Percentiles rank a stretch among this genome's conserved stretches.
Evolutionary conservation across 2,888 invertebrate genomes (phyloP).

Genomic region (Meloe dianella): DNA sequence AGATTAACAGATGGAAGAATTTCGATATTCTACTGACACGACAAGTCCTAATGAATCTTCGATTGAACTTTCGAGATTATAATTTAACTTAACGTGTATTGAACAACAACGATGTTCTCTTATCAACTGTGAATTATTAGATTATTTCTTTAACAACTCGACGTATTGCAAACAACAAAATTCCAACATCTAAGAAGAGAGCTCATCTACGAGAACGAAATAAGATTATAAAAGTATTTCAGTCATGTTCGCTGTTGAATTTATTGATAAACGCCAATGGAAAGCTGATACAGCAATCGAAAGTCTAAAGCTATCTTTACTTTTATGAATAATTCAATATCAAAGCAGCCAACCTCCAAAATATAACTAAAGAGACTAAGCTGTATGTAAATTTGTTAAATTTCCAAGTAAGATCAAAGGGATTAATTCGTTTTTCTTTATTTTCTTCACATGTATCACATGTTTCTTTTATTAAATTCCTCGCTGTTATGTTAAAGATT

Average conservation of each 20-base stretch:
- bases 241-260: not conserved
- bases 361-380: not conserved
- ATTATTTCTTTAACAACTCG: not conserved
- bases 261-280: not conserved
- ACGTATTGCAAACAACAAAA: no score
- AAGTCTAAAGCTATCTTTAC: not conserved
- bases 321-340: not conserved
- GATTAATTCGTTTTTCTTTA: no score
- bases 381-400: not conserved
- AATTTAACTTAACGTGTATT: not conserved
- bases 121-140: not conserved
- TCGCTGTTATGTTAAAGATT: no score
- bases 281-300: not conserved
- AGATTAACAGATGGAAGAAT: not conserved
- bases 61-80: not conserved
- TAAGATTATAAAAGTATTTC: no score
- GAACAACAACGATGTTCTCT: not conserved
- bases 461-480: no score
- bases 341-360: not conserved
- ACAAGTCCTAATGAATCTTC: not conserved
- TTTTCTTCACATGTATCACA: not conserved
- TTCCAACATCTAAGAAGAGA: no score
- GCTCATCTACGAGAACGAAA: no score
- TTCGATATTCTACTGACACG: not conserved
- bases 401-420: no score